Conservation (phyloP, 1,140 invertebrate species). For the Hermatobates lingyangjiaoensis region DNA sequence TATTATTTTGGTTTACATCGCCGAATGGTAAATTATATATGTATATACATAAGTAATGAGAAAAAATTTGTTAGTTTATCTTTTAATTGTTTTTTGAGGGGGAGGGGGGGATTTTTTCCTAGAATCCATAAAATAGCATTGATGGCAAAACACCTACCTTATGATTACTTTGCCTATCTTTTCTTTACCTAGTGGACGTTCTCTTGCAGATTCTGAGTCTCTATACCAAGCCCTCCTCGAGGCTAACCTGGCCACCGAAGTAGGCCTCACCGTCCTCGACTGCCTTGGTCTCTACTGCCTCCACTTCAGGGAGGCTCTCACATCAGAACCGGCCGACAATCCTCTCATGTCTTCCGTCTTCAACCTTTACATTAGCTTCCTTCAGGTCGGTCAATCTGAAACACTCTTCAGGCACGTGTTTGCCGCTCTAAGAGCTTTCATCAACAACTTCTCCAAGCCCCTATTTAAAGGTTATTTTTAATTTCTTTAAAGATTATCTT, state of each 20-base stretch:
- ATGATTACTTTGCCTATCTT: too few relatives aligned
- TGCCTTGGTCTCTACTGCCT: slow-evolving; percentile 66
- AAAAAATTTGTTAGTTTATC: too few relatives aligned
- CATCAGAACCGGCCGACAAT: slow-evolving; percentile 50
- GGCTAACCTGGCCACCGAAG: slow-evolving; percentile 76
- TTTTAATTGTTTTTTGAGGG: too few relatives aligned
- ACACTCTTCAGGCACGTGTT: slow-evolving; percentile 75
- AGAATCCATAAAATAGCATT: background rate
- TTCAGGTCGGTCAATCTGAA: slow-evolving; percentile 79
- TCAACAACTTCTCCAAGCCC: slow-evolving; percentile 70
- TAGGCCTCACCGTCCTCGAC: slow-evolving; percentile 71
- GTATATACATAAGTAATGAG: too few relatives aligned
- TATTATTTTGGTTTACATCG: too few relatives aligned
- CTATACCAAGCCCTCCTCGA: slow-evolving; percentile 50
- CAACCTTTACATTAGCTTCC: slow-evolving; percentile 63
- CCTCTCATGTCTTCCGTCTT: slow-evolving; percentile 56
- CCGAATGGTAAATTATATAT: too few relatives aligned
- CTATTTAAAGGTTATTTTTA: slow-evolving; percentile 49
- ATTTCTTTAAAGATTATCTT: background rate
- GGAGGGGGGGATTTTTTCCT: too few relatives aligned
- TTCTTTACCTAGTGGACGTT: too few relatives aligned
- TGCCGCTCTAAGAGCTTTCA: slow-evolving; percentile 70
- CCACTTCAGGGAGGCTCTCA: slow-evolving; percentile 49
- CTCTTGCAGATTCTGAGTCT: slow-evolving; percentile 23
- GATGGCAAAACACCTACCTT: too few relatives aligned